These are phyloP conservation scores for Scaptomyza graminum DNA, from an alignment of 1,140 invertebrate genomes.

Conservation along the genomic window DNA sequence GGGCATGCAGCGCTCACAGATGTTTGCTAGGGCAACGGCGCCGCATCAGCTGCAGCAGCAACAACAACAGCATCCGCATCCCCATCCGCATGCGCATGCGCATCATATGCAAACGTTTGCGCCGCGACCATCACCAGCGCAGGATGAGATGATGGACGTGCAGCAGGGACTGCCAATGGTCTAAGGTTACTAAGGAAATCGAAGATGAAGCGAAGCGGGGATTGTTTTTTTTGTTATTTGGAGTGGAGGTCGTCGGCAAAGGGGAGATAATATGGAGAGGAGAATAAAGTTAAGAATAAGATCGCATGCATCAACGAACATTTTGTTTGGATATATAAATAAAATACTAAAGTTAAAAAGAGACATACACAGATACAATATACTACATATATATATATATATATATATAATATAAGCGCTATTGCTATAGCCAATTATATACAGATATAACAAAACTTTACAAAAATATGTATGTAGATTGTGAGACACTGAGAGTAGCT, in stretches of 20 bases:
- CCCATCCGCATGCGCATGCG: conserved; percentile 59
- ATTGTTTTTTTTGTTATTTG: conserved; percentile 67
- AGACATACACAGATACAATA: conserved; percentile 57
- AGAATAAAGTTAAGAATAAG: background rate
- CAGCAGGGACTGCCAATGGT: conserved; percentile 80
- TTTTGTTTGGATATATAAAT: conserved; percentile 74
- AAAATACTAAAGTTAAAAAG: conserved; percentile 60
- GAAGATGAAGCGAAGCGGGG: conserved; percentile 2
- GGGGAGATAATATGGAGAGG: background rate
- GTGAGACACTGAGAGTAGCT: conserved; percentile 15
- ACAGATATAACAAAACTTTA: conserved; percentile 35
- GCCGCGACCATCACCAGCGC: conserved; percentile 79
- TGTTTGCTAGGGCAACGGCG: conserved; percentile 58
- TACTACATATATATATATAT: conserved; percentile 25
- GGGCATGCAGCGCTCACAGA: conserved; percentile 54
- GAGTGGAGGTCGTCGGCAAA: too few species aligned
- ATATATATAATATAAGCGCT: conserved; percentile 52
- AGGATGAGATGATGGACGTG: conserved; percentile 84
- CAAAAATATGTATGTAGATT: conserved; percentile 30
- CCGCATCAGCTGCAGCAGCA: conserved; percentile 60
- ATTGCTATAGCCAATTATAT: conserved; percentile 53
- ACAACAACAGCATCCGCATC: conserved; percentile 28
- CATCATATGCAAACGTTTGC: conserved; percentile 79
- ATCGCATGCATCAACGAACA: conserved; percentile 42
- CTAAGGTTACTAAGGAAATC: conserved; percentile 64